These are phyloP conservation scores for Aphelinus certus DNA, from an alignment of 1,140 invertebrate genomes.

Conservation along the genomic window DNA sequence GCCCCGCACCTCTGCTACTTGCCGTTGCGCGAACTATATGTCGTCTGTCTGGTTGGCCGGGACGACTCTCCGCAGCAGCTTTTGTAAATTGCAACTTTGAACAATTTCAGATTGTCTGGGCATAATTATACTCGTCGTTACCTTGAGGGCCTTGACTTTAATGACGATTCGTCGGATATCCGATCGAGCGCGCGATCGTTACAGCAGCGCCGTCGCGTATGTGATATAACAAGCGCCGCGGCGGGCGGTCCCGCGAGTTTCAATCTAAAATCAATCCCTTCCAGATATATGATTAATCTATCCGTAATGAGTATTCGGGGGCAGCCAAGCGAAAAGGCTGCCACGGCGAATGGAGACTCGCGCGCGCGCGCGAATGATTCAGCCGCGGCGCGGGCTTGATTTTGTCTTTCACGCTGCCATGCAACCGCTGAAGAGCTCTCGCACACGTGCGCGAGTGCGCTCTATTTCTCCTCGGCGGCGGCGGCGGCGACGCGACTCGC, in stretches of 20 bases:
- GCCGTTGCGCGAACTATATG: conserved; percentile 31
- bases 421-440: conserved; percentile 4
- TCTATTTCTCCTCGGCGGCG: conserved; percentile 13
- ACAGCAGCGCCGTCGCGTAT: too few species aligned
- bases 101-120: too few species aligned
- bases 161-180: too few species aligned
- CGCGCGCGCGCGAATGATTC: conserved; percentile 27
- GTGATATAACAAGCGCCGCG: too few species aligned
- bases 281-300: conserved; percentile 18
- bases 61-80: too few species aligned
- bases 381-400: conserved; percentile 3
- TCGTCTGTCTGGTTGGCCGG: too few species aligned
- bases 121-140: too few species aligned
- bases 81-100: too few species aligned
- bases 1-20: conserved; percentile 54
- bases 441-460: neutral
- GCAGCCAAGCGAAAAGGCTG: conserved; percentile 2
- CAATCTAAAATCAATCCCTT: neutral
- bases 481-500: neutral
- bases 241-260: too few species aligned
- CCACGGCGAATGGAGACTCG: neutral
- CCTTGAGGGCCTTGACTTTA: too few species aligned
- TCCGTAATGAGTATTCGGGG: conserved; percentile 13
- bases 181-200: too few species aligned
- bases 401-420: conserved; percentile 11